These are phyloP conservation scores for Eretmocerus hayati DNA, from an alignment of 2,888 invertebrate species.

Conservation along the genomic window DNA sequence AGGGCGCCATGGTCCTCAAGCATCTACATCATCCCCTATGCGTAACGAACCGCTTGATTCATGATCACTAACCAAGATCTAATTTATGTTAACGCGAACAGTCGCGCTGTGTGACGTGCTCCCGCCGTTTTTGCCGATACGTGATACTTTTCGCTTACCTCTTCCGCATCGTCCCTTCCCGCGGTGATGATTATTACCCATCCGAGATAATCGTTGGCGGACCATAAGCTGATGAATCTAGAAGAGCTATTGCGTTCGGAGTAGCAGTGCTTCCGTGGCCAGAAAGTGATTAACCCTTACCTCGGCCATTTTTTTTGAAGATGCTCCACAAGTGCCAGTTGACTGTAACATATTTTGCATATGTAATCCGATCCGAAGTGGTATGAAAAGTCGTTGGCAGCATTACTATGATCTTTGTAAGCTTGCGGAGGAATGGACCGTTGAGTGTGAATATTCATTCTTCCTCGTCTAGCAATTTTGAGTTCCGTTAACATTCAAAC, in stretches of 20 bases:
- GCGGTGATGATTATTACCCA: not conserved
- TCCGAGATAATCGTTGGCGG: constrained; percentile 2
- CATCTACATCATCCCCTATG: not conserved
- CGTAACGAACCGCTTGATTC: not conserved
- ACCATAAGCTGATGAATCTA: not conserved
- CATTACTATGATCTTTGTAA: too few species aligned
- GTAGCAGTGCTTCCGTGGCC: constrained; percentile 3
- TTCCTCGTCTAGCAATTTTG: too few species aligned
- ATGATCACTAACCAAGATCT: constrained; percentile 12
- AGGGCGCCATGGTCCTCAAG: constrained; percentile 1
- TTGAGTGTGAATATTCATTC: too few species aligned
- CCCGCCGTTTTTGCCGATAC: constrained; percentile 7
- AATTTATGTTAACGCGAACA: constrained; percentile 20
- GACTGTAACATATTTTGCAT: constrained; percentile 11
- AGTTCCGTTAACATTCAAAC: too few species aligned
- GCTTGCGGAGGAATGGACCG: too few species aligned
- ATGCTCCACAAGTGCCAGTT: constrained; percentile 5
- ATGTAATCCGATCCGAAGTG: constrained; percentile 11
- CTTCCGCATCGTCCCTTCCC: not conserved
- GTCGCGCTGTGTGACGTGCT: not conserved
- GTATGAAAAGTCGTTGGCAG: not conserved
- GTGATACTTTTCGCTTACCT: constrained; percentile 15
- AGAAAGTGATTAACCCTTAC: constrained; percentile 5
- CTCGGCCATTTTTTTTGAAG: not conserved
- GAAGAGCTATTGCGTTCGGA: not conserved